Conservation (phyloP, 1,140 invertebrate genomes). For the Batillaria attramentaria region DNA sequence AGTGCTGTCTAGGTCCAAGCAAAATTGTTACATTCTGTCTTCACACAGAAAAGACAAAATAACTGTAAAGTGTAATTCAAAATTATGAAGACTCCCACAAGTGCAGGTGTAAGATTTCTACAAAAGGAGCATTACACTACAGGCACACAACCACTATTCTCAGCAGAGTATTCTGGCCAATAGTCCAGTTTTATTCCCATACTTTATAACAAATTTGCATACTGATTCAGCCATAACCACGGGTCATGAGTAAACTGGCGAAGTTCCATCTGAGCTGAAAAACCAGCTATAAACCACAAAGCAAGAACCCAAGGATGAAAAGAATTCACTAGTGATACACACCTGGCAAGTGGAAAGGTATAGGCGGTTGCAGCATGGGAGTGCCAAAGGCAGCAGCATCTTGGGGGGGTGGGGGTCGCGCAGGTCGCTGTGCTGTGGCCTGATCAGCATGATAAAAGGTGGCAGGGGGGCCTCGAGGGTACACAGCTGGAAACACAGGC, state of each 20-base stretch:
- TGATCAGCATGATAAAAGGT: constrained; percentile 37
- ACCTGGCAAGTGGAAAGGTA: constrained; percentile 44
- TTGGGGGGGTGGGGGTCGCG: constrained; percentile 26
- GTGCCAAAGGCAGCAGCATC: constrained; percentile 37
- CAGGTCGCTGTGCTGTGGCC: constrained; percentile 3
- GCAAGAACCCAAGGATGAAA: background rate
- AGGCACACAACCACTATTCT: no score
- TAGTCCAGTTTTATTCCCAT: background rate
- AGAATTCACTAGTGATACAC: background rate
- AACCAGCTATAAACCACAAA: background rate
- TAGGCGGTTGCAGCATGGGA: constrained; percentile 41
- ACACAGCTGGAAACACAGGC: constrained; percentile 8
- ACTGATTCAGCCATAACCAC: background rate
- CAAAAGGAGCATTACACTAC: no score
- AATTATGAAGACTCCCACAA: no score
- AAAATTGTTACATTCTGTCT: no score
- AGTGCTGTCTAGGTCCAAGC: no score
- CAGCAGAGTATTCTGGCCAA: background rate
- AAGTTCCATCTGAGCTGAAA: background rate
- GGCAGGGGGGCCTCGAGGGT: constrained; percentile 13
- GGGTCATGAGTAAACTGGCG: background rate
- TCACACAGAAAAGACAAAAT: no score
- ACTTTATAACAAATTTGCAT: background rate
- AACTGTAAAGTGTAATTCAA: no score
- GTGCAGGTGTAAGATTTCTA: no score